Conservation (phyloP, 2,797 vertebrate genomes). For the Chromis chromis region DNA sequence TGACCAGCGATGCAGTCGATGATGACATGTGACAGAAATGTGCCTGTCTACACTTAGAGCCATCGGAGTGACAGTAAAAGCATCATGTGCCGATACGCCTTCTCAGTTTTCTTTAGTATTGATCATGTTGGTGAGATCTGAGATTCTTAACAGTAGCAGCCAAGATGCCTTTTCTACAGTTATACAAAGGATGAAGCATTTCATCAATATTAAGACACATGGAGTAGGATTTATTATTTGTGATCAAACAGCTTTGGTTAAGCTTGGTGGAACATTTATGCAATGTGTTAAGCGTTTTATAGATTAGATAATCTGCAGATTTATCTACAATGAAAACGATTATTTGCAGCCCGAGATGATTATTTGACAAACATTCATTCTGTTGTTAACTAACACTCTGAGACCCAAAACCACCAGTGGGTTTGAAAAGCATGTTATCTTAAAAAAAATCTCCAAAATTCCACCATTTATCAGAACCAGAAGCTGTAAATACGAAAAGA, state of each 20-base stretch:
- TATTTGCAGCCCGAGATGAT: not conserved
- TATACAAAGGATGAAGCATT: not conserved
- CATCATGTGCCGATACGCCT: not conserved
- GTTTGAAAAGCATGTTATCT: too few relatives aligned
- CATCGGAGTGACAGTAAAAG: slow-evolving; percentile 9
- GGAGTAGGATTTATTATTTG: not conserved
- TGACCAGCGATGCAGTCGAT: slow-evolving; percentile 37
- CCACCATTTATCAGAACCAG: too few relatives aligned
- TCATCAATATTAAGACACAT: not conserved
- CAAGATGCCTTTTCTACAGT: not conserved
- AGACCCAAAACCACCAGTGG: too few relatives aligned
- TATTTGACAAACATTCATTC: not conserved
- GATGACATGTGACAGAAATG: slow-evolving; percentile 44
- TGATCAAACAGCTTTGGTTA: not conserved
- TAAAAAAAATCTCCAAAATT: too few relatives aligned
- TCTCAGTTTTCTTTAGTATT: not conserved
- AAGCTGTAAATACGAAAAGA: too few relatives aligned
- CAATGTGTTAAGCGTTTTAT: not conserved
- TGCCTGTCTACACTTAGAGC: slow-evolving; percentile 10
- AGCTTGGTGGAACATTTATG: not conserved
- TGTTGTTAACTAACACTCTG: not conserved
- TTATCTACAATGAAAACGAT: not conserved
- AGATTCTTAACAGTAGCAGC: not conserved
- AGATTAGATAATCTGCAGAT: not conserved
- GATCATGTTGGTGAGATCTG: not conserved